phyloP scores from a whole-genome alignment of 2,888 invertebrate species.

The Heliconius erato region DNA sequence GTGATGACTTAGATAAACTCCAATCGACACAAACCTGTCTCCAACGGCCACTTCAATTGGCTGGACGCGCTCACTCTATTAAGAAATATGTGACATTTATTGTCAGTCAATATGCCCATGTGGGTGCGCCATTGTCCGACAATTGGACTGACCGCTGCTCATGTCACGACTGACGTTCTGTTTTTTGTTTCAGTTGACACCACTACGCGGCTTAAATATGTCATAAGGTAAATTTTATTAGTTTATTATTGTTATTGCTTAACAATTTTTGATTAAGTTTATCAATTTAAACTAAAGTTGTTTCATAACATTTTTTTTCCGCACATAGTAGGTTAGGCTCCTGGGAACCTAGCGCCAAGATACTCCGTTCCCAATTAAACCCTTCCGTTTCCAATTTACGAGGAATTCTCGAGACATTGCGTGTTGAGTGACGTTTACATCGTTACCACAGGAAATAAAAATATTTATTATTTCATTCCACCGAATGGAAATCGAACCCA shows the following conservation, averaged over 20 bases:
- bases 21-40: constrained; percentile 50
- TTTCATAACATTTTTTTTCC: background rate
- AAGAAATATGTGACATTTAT: constrained; percentile 84
- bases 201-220: constrained; percentile 52
- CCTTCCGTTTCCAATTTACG: too few relatives aligned
- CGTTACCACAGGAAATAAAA: too few relatives aligned
- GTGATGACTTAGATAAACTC: constrained; percentile 46
- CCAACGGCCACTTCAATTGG: constrained; percentile 55
- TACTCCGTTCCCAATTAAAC: too few relatives aligned
- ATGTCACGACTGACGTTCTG: constrained; percentile 53
- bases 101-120: constrained; percentile 83
- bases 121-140: constrained; percentile 76
- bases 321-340: too few relatives aligned
- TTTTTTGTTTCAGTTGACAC: constrained; percentile 56
- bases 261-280: background rate
- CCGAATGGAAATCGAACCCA: too few relatives aligned
- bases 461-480: too few relatives aligned
- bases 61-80: constrained; percentile 61
- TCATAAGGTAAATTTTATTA: constrained; percentile 53
- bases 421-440: too few relatives aligned
- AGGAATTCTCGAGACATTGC: too few relatives aligned
- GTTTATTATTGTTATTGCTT: background rate
- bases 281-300: background rate
- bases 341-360: too few relatives aligned
- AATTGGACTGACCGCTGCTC: constrained; percentile 68